Percentiles rank a stretch among this genome's conserved stretches.
Conservation (phyloP, 2,888 invertebrate species). For the Plebejus melissa region DNA sequence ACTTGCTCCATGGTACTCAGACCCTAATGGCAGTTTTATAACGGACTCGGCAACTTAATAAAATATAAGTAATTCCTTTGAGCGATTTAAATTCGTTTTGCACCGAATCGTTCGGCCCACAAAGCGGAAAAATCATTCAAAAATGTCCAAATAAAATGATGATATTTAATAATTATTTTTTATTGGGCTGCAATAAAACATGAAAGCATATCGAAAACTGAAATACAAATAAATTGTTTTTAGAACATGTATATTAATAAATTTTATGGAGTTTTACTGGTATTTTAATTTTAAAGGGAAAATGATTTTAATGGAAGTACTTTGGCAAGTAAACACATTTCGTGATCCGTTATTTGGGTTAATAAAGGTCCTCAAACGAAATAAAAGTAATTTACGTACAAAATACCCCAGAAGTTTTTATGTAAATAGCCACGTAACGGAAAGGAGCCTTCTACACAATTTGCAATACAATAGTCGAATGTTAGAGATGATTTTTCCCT, state of each 20-base stretch:
- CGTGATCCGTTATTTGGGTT: slow-evolving; percentile 36
- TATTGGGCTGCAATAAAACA: background rate
- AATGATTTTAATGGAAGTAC: slow-evolving; percentile 38
- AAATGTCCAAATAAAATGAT: background rate
- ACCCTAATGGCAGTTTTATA: background rate
- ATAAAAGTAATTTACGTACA: slow-evolving; percentile 66
- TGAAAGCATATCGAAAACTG: background rate
- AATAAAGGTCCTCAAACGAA: slow-evolving; percentile 45
- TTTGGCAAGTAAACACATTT: slow-evolving; percentile 35
- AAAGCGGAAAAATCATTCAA: background rate
- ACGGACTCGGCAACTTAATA: background rate
- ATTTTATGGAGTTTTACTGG: slow-evolving; percentile 3
- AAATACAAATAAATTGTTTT: background rate
- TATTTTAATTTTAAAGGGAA: slow-evolving; percentile 35
- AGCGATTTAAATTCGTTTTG: background rate
- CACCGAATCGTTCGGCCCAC: background rate
- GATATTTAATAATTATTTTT: background rate
- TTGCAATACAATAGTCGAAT: slow-evolving; percentile 74
- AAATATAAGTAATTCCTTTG: background rate
- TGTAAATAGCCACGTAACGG: slow-evolving; percentile 64
- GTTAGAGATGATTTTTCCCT: slow-evolving; percentile 74
- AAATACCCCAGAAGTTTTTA: slow-evolving; percentile 66
- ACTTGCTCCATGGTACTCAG: no score
- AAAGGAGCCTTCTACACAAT: slow-evolving; percentile 70
- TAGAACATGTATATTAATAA: background rate